phyloP scores from a whole-genome alignment of 2,113 vertebrate genomes.

The Hyaena hyaena region DNA sequence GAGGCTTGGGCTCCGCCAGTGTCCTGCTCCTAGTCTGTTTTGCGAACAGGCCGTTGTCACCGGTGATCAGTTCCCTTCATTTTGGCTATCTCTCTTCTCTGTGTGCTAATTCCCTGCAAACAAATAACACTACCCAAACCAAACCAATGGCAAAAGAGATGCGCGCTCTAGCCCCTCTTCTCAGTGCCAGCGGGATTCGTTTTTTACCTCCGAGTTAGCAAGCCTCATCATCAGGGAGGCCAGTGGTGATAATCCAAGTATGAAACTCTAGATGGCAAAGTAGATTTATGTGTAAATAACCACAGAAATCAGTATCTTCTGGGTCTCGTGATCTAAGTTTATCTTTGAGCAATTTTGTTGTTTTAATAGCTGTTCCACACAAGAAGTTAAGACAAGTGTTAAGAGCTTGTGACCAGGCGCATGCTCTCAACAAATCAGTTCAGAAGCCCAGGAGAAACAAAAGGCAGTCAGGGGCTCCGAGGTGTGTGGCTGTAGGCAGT shows the following conservation, averaged over 20 bases:
- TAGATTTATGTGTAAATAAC: not conserved
- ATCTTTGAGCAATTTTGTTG: not conserved
- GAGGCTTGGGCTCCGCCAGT: conserved; percentile 63
- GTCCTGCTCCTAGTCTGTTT: conserved; percentile 27
- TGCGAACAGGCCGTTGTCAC: not conserved
- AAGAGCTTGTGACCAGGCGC: not conserved
- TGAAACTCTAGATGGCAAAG: not conserved
- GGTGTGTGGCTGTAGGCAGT: not conserved
- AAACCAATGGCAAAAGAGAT: not conserved
- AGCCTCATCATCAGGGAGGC: not conserved
- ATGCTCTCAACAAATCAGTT: not conserved
- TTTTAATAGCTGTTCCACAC: not conserved
- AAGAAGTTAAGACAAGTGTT: not conserved
- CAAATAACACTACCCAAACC: not conserved
- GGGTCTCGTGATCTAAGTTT: not conserved
- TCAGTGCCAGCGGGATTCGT: not conserved
- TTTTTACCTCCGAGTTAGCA: not conserved
- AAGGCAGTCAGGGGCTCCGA: not conserved
- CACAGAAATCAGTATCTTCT: not conserved
- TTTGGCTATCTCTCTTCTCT: not conserved
- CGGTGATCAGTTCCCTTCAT: not conserved
- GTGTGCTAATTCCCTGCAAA: not conserved
- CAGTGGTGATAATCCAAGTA: not conserved
- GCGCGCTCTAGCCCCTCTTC: not conserved
- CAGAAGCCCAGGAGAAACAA: not conserved